Percentiles rank a stretch among this genome's conserved stretches.
These are phyloP conservation scores for Pseudochaenichthys georgianus DNA, from an alignment of 2,797 vertebrate species.

Conservation along the genomic window DNA sequence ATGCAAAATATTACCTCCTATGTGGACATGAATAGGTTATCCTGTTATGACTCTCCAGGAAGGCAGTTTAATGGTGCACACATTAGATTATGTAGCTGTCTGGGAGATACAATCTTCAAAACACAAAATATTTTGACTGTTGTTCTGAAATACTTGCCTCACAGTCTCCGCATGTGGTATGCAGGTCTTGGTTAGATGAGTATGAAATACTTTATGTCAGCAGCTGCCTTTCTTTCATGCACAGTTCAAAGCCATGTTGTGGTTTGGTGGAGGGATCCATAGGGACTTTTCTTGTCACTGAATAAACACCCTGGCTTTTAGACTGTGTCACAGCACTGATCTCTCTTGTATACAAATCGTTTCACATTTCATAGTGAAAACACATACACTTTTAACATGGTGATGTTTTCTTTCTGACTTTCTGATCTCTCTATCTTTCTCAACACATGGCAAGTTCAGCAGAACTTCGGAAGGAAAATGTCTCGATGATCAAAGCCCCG, in stretches of 20 bases:
- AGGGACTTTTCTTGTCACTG: constrained; percentile 41
- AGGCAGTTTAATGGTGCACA: constrained; percentile 1
- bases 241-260: constrained; percentile 28
- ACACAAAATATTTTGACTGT: not conserved
- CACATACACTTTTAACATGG: too few relatives aligned
- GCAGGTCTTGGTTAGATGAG: constrained; percentile 20
- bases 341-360: too few relatives aligned
- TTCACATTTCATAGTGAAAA: too few relatives aligned
- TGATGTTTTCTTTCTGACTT: not conserved
- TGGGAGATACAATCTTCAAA: not conserved
- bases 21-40: constrained; percentile 9
- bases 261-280: constrained; percentile 38
- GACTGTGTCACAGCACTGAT: constrained; percentile 6
- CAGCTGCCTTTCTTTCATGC: constrained; percentile 9
- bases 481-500: not conserved
- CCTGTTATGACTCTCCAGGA: constrained; percentile 10
- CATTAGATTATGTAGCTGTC: not conserved
- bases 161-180: not conserved
- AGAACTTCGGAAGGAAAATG: not conserved
- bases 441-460: not conserved
- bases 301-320: constrained; percentile 34
- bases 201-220: constrained; percentile 14
- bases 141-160: not conserved
- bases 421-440: not conserved
- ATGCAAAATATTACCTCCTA: not conserved